phyloP scores from a whole-genome alignment of 2,113 vertebrate species.

The Eptesicus fuscus region DNA sequence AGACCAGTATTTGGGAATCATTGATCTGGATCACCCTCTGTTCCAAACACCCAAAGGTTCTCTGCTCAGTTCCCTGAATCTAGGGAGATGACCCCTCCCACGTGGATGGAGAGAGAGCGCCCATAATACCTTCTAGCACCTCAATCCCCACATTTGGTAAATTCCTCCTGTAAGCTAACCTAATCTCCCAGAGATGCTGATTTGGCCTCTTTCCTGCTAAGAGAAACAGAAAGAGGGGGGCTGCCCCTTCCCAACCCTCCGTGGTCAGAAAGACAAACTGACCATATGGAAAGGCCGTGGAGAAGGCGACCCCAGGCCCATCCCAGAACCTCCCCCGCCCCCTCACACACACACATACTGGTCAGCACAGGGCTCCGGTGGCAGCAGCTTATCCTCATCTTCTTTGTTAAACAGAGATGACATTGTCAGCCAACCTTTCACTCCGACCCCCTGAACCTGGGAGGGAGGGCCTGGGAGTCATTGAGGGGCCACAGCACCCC shows the following conservation, averaged over 20 bases:
- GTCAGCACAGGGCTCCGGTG: conserved; percentile 86
- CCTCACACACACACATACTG: conserved; percentile 79
- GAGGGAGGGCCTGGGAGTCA: conserved; percentile 12
- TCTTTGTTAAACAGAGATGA: conserved; percentile 92
- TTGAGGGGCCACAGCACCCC: neutral
- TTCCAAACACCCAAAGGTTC: neutral
- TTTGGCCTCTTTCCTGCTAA: conserved; percentile 3
- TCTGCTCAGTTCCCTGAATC: neutral
- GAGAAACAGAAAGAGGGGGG: neutral
- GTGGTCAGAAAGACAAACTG: neutral
- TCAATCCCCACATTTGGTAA: neutral
- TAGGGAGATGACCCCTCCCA: neutral
- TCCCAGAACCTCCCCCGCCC: neutral
- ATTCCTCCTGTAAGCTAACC: neutral
- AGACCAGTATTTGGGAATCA: neutral
- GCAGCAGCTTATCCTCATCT: conserved; percentile 92
- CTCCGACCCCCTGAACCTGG: conserved; percentile 92
- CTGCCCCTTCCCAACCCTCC: neutral
- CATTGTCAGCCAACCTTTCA: conserved; percentile 91
- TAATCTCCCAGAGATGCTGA: neutral
- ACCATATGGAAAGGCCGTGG: neutral
- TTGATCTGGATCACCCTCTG: neutral
- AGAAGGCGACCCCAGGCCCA: neutral
- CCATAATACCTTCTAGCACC: neutral
- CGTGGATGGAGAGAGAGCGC: neutral